Base-by-base conservation (phyloP, 2,888 invertebrate genomes). In the Cryptocephalus primarius region DNA sequence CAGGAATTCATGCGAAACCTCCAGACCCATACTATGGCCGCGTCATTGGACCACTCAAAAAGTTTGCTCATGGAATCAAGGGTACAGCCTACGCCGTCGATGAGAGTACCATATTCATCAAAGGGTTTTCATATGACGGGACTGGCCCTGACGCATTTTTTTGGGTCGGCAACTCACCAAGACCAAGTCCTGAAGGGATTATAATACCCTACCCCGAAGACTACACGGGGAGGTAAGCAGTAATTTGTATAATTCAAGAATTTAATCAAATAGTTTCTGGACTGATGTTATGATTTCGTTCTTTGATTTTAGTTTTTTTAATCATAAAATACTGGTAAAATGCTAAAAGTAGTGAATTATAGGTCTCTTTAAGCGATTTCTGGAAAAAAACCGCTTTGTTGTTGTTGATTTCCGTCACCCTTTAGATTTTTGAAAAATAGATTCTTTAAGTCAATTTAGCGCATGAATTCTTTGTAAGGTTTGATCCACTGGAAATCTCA, bases 21-120 rank as follows among this genome's bases (percentile, higher is more conserved):
- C 66, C 69, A 39, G 76, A 83, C 64, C 83, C 83, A 4, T 86
- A 88, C 70, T 89, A 83, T 66, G 91, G 91, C 13, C 80, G 82
- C 14, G 67, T 75, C 48, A 85, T 91, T 54, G 91, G 90, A 43
- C 73, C 76, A 1, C 75, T 91, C 46, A 76, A 77, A 32, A 78
- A 80, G 51, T 86, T 83, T 66, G 86, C 84, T 0, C 89, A 90
- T 65, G 85, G 83, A 51, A 85, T 90, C 56, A 77, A 76, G 56
- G 93, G 93, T 33, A 80, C 79, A 1, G 88, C 85, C 32, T 93
- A 87, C 71, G 90, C 88, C 0, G 88, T 91, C 8, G 92, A 93
- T 65, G 91, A 92, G 65, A 82, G 77, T 63, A 92, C 91, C 12
- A 77, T 93, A 50, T 91, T 85, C 72, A 84, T 93, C 60, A 84